Evolutionary conservation across 2,113 vertebrate genomes (phyloP).

Genomic region (Rhegmatorhina hoffmannsi): DNA sequence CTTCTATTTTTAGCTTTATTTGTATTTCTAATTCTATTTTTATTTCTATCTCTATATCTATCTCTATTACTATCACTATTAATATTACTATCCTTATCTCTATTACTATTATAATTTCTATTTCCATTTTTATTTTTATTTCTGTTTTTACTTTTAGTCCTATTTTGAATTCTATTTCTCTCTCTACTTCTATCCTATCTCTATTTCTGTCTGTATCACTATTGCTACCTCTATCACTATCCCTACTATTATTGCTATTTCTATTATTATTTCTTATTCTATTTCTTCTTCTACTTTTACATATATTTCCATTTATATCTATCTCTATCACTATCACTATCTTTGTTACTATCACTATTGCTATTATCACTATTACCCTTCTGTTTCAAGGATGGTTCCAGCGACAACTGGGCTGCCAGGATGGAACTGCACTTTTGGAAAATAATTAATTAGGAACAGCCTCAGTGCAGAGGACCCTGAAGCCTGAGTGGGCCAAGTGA

Average conservation of each 20-base stretch:
- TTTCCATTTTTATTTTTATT: neutral
- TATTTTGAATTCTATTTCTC: neutral
- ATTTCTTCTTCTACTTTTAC: neutral
- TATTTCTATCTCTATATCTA: neutral
- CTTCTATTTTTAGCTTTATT: neutral
- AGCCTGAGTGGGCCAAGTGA: neutral
- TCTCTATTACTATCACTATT: accelerated
- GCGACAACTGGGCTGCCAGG: neutral
- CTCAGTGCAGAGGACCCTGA: neutral
- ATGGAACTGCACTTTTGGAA: neutral
- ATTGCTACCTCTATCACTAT: neutral
- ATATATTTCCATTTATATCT: neutral
- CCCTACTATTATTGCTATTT: neutral
- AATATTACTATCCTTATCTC: neutral
- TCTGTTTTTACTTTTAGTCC: neutral
- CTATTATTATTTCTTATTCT: neutral
- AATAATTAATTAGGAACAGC: conserved; percentile 7
- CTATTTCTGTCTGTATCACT: neutral
- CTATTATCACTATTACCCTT: neutral
- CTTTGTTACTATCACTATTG: neutral
- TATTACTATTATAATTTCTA: neutral
- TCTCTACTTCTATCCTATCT: neutral
- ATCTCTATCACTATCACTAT: neutral
- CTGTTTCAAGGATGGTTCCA: neutral
- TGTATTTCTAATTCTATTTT: neutral